Percentiles rank a stretch among this genome's conserved stretches.
Conservation (phyloP, 2,113 vertebrate genomes). For the Elachura formosa region DNA sequence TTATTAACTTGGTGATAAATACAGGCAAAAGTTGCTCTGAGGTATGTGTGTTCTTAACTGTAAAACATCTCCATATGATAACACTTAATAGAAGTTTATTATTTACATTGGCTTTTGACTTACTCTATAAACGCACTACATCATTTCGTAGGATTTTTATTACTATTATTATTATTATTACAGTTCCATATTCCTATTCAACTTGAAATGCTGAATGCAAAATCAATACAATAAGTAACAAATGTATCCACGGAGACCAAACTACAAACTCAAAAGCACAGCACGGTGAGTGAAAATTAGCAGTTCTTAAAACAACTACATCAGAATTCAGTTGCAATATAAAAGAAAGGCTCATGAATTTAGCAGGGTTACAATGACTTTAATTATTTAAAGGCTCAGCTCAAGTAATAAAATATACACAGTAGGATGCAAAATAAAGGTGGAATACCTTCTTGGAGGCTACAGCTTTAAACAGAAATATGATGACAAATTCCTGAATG, state of each 20-base stretch:
- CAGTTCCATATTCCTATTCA: constrained; percentile 23
- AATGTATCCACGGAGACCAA: constrained; percentile 61
- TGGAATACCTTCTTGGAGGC: background rate
- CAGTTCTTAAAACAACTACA: constrained; percentile 33
- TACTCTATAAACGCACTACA: background rate
- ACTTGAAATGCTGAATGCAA: constrained; percentile 38
- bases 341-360: constrained; percentile 28
- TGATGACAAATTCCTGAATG: background rate
- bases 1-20: constrained; percentile 23
- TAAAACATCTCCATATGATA: background rate
- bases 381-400: background rate
- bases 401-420: background rate
- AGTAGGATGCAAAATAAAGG: background rate
- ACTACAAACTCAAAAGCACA: constrained; percentile 54
- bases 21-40: background rate
- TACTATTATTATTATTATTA: background rate
- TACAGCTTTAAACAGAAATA: background rate
- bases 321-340: constrained; percentile 25
- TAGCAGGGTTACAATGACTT: background rate
- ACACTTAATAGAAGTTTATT: background rate
- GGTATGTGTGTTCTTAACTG: background rate
- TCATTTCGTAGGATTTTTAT: constrained; percentile 1
- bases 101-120: constrained; percentile 31
- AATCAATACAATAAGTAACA: constrained; percentile 49
- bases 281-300: constrained; percentile 18